Base-by-base conservation (phyloP, 2,888 invertebrate genomes). In the Agapostemon virescens region DNA sequence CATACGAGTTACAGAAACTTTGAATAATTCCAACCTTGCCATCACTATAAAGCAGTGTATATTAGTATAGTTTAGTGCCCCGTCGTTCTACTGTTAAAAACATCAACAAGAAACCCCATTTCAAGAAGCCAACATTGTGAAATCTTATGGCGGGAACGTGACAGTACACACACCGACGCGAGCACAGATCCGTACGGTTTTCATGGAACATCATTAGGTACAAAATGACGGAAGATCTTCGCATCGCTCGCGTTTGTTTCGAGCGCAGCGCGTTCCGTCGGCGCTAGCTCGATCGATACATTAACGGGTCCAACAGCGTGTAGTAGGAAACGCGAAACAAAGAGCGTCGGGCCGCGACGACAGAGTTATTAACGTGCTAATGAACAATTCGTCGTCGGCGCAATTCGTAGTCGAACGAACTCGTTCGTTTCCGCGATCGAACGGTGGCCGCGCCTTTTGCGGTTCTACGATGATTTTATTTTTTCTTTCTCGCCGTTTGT, bases 291-390 rank as follows among this genome's bases (percentile, higher is more conserved):
- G 61, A 61, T 61, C 70, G 30, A 42, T 33, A 58, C 42, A n/a
- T 68, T 68, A 33, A 40, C 70, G 23, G 36, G 30, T n/a, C 58
- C 30, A 20, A 61, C n/a, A 33, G 23, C 42, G 61, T 30, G 70
- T n/a, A 23, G 33, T 45, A n/a, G 30, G 61, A 61, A 40, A 33
- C 63, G n/a, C 20, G 63, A 33, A 36, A 33, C n/a, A 7, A 42
- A 30, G 42, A 61, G 30, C 61, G 70, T 61, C 52, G 69, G 17
- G 23, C 36, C 55, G 38, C n/a, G 30, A 70, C 42, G 69, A 26
- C 26, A 40, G 69, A 40, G 30, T 79, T 55, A 79, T 79, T 58
- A 69, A 66, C 77, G 58, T 77, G 66, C 49, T 66, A 79, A 58
- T 38, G 66, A 79, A 58, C 68, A 42, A 58, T 64, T 58, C 64